Conservation (phyloP, 2,888 invertebrate species). For the Cybosia mesomella region DNA sequence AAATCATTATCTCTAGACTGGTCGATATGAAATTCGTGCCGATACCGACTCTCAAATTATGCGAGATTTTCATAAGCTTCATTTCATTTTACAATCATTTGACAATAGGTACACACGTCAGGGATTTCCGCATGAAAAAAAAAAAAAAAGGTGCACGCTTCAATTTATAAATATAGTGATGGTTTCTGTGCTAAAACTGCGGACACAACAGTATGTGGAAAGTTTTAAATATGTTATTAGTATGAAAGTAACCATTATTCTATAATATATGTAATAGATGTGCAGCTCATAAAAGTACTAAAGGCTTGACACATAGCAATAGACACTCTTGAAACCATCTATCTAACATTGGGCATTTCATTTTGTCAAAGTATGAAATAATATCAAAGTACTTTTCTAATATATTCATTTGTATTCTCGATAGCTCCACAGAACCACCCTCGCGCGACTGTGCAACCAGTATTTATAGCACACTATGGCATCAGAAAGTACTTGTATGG, state of each 20-base stretch:
- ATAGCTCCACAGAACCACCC: not conserved
- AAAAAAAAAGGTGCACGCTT: no score
- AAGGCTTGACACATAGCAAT: not conserved
- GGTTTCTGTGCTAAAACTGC: not conserved
- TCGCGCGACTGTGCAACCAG: not conserved
- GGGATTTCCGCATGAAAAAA: not conserved
- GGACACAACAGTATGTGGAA: not conserved
- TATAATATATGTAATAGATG: not conserved
- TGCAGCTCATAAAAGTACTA: not conserved
- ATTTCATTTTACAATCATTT: not conserved
- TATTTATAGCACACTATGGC: no score
- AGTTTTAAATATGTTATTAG: no score
- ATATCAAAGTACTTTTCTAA: not conserved
- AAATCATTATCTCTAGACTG: not conserved
- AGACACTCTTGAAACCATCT: not conserved
- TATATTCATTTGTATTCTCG: conserved; percentile 1
- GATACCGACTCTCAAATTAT: not conserved
- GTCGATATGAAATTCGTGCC: not conserved
- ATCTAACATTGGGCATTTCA: not conserved
- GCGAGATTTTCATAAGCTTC: not conserved
- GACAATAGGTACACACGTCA: not conserved
- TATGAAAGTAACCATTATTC: not conserved
- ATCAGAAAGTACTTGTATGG: no score
- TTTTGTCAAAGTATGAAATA: not conserved
- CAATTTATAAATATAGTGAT: no score